Conservation (phyloP, 2,888 invertebrate genomes). For the Caenorhabditis sinica region DNA sequence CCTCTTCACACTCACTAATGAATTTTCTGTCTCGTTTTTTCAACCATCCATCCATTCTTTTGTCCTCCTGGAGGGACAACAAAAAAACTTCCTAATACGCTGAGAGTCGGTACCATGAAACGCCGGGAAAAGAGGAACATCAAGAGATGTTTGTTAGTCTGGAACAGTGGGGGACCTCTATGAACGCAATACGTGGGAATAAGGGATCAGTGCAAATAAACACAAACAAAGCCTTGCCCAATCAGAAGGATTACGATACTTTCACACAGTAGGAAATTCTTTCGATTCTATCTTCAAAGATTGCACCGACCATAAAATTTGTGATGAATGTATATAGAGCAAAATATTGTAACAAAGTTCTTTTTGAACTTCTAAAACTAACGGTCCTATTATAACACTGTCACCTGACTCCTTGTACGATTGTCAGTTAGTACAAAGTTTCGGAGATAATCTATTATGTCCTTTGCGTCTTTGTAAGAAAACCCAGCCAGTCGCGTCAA, state of each 20-base stretch:
- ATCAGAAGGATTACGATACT: background rate
- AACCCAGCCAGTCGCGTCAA: conserved; percentile 33
- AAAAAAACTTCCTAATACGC: conserved; percentile 51
- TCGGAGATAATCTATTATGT: conserved; percentile 7
- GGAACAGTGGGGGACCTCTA: conserved; percentile 41
- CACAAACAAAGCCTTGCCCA: conserved; percentile 16
- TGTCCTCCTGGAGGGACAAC: conserved; percentile 35
- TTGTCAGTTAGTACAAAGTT: conserved; percentile 22
- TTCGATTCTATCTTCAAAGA: background rate
- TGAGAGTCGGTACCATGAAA: conserved; percentile 54
- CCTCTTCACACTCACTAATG: conserved; percentile 54
- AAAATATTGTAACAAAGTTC: background rate
- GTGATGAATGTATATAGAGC: background rate
- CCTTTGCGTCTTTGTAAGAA: conserved; percentile 36
- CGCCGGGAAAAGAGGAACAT: conserved; percentile 1
- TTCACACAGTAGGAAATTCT: conserved; percentile 32
- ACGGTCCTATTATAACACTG: background rate
- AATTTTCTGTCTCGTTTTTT: conserved; percentile 58
- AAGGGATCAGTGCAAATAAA: conserved; percentile 11
- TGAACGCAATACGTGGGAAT: conserved; percentile 21
- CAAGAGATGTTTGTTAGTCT: conserved; percentile 21
- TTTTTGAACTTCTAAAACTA: background rate
- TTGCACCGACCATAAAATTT: background rate
- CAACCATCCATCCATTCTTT: conserved; percentile 41
- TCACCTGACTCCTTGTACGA: background rate